A percentile compares a stretch with the other conserved stretches of the same genome.
Conservation (phyloP, 2,797 vertebrate species). For the Dendrocincla tyrannina region DNA sequence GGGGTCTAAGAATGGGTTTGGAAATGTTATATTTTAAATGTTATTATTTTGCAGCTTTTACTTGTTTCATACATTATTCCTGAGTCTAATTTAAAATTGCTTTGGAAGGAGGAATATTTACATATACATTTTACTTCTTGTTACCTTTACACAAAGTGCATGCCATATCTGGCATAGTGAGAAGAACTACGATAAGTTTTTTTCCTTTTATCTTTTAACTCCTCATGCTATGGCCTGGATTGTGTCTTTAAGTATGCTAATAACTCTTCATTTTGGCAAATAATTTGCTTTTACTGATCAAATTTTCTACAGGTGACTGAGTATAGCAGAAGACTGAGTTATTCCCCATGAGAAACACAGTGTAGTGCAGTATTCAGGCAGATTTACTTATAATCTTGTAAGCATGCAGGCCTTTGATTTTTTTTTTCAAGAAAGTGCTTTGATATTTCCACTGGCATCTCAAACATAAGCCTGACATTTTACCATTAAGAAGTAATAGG, state of each 20-base stretch:
- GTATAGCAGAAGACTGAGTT: neutral
- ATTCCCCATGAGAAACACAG: neutral
- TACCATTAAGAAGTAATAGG: neutral
- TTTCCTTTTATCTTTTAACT: neutral
- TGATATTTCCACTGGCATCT: constrained; percentile 49
- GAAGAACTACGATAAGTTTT: neutral
- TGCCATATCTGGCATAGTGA: neutral
- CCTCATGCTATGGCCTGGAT: neutral
- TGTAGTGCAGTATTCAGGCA: neutral
- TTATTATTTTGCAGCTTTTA: neutral
- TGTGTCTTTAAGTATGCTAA: neutral
- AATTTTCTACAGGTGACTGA: neutral
- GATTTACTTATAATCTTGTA: constrained; percentile 22
- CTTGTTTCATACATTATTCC: neutral
- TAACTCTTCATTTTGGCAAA: neutral
- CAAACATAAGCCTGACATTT: constrained; percentile 28
- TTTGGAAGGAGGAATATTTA: neutral
- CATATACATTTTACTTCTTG: neutral
- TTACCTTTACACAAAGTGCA: neutral
- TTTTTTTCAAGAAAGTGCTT: neutral
- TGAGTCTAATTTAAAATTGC: neutral
- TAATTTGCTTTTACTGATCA: neutral
- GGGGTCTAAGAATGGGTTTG: neutral
- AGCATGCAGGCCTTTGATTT: neutral
- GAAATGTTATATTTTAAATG: neutral